phyloP scores from a whole-genome alignment of 2,113 vertebrate genomes.

The Eptesicus fuscus region DNA sequence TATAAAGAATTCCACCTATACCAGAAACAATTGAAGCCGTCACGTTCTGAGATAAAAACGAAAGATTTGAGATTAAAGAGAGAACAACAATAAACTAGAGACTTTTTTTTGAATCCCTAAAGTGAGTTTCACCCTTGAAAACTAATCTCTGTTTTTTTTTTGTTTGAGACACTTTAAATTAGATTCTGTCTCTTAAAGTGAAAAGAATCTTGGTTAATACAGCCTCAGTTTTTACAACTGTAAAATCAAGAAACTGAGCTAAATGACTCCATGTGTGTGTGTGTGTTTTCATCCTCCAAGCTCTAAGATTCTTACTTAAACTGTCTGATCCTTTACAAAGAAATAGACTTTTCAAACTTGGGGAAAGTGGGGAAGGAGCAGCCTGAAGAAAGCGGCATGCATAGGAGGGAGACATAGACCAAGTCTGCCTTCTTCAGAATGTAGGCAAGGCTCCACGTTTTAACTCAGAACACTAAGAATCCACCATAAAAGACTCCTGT shows the following conservation, averaged over 20 bases:
- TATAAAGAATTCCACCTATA: background rate
- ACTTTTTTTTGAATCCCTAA: background rate
- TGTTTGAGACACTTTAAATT: constrained; percentile 13
- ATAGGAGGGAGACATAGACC: background rate
- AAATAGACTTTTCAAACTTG: background rate
- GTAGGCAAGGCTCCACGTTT: background rate
- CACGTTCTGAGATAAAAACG: background rate
- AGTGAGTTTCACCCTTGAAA: background rate
- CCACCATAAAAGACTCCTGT: background rate
- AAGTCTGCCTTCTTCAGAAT: background rate
- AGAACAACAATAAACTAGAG: background rate
- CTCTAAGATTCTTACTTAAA: constrained; percentile 22
- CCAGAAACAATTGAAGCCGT: background rate
- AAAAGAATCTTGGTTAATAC: constrained; percentile 34
- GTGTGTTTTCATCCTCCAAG: background rate
- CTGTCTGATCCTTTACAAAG: background rate
- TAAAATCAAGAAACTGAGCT: constrained; percentile 14
- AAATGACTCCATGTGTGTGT: background rate
- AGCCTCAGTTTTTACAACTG: constrained; percentile 8
- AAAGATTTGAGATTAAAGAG: constrained; percentile 17
- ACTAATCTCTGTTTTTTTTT: background rate
- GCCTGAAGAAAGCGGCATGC: background rate
- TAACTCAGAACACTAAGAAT: background rate
- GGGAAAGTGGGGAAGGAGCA: background rate
- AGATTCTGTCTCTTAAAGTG: background rate